Evolutionary conservation across 2,113 vertebrate genomes (phyloP), one percentile per base, ranked within the genome.

Genomic region (Alaudala cheleensis): DNA sequence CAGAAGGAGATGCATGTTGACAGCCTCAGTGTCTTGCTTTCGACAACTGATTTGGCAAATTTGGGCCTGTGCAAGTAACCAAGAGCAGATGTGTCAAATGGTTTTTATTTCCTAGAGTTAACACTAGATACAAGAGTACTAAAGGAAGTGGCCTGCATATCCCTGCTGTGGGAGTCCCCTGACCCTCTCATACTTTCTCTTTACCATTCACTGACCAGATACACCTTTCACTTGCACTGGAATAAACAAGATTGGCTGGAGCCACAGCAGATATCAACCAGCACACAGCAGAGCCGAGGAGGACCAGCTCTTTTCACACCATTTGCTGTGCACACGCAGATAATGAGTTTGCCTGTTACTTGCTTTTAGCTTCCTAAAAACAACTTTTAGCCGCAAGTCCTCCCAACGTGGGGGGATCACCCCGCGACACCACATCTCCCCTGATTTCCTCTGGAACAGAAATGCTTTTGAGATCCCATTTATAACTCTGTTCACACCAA

Each of bases 61-160:
- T 57, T 60, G 61, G 93, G 67, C 71, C 90, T 77, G 74, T 58
- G 45, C 44, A 88, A 94, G 29, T 94, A 96, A 95, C 85, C 37
- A 64, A 88, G 74, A 88, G 88, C 92, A 96, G 90, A 96, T 95
- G 94, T 92, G 85, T 93, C 86, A 92, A 96, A 61, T 93, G 82
- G 2, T 92, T 94, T 93, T 90, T 94, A 93, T 95, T 96, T 93
- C 85, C 85, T 88, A 88, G 64, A 93, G 93, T 94, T 92, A 93
- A 81, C 54, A 39, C 58, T 93, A 78, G 85, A 74, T 37, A 56
- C 47, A 66, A 40, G 39, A 80, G n/a, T 12, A 53, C 33, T 20
- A 18, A 58, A 86, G 76, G 78, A 93, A 95, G 60, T 62, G 67
- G 67, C 82, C 85, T 88, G 29, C 39, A 5, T 29, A 45, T 57